Percentiles rank a stretch among this genome's conserved stretches.
These are phyloP conservation scores for Spinus olivaceus DNA, from an alignment of 2,797 vertebrate genomes.

Conservation along the genomic window DNA sequence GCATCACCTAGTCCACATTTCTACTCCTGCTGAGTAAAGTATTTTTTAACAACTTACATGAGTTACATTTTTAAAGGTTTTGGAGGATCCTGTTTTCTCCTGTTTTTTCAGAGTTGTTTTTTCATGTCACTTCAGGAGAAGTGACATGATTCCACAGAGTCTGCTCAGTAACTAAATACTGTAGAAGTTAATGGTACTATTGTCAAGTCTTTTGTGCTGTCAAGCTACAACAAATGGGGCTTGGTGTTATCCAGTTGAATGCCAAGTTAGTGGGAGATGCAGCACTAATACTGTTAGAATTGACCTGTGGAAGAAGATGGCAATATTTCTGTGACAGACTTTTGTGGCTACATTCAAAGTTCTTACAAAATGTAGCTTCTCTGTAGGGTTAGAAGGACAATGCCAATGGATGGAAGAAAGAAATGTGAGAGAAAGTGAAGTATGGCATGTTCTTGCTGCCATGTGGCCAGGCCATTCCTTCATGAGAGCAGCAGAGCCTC, in stretches of 20 bases:
- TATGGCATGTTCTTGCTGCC: not conserved
- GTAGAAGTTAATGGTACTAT: not conserved
- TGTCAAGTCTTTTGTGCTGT: not conserved
- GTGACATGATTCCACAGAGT: not conserved
- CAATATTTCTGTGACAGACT: rapidly evolving
- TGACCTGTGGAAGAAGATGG: not conserved
- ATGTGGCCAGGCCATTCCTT: not conserved
- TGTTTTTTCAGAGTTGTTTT: not conserved
- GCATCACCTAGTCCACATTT: not conserved
- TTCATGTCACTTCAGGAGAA: not conserved
- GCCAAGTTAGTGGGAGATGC: not conserved
- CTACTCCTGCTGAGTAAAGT: not conserved
- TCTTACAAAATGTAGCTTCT: not conserved
- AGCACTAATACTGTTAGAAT: not conserved
- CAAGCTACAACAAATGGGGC: not conserved
- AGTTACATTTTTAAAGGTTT: not conserved
- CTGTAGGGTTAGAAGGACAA: not conserved
- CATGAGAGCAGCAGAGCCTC: not conserved
- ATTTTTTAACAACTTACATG: not conserved
- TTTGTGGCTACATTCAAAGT: not conserved
- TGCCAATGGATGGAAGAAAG: not conserved
- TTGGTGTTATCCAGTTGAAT: not conserved
- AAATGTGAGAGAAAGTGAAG: not conserved
- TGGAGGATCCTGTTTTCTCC: not conserved
- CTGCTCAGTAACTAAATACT: not conserved